Conservation (phyloP, 2,888 invertebrate genomes). For the Athripsodes cinereus region DNA sequence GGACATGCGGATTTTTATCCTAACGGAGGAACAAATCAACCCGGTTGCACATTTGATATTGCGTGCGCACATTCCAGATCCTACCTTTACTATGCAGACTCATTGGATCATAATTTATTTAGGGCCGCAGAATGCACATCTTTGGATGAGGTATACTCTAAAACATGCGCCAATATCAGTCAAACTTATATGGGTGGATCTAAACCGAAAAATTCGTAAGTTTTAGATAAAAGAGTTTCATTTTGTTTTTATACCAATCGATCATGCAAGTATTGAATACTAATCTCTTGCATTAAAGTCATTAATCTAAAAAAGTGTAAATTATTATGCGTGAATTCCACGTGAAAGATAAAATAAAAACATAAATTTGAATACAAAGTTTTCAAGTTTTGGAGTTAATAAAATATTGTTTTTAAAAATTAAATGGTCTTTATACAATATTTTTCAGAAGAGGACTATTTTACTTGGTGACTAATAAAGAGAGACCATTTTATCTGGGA, state of each 20-base stretch:
- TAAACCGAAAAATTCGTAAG: not conserved
- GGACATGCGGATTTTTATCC: conserved; percentile 55
- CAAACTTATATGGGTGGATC: not conserved
- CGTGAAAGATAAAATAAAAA: too few species aligned
- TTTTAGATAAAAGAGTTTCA: not conserved
- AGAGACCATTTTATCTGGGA: not conserved
- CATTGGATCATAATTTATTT: not conserved
- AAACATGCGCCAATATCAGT: not conserved
- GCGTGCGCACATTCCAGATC: conserved; percentile 7
- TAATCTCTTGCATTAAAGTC: too few species aligned
- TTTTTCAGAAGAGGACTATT: not conserved
- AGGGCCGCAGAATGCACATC: not conserved
- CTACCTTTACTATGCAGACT: conserved; percentile 1
- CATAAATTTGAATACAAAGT: too few species aligned
- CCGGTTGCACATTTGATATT: conserved; percentile 39
- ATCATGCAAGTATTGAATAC: too few species aligned
- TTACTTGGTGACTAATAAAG: not conserved
- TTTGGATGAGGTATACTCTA: not conserved
- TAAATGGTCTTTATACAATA: too few species aligned
- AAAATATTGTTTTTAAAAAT: too few species aligned
- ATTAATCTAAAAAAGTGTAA: too few species aligned
- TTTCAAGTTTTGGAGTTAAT: too few species aligned
- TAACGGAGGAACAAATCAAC: conserved; percentile 54
- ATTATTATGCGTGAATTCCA: too few species aligned
- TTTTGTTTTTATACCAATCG: too few species aligned